Evolutionary conservation across 64 coral and sea anemone genomes (phyloP).

Genomic region (Trachythela sp.): DNA sequence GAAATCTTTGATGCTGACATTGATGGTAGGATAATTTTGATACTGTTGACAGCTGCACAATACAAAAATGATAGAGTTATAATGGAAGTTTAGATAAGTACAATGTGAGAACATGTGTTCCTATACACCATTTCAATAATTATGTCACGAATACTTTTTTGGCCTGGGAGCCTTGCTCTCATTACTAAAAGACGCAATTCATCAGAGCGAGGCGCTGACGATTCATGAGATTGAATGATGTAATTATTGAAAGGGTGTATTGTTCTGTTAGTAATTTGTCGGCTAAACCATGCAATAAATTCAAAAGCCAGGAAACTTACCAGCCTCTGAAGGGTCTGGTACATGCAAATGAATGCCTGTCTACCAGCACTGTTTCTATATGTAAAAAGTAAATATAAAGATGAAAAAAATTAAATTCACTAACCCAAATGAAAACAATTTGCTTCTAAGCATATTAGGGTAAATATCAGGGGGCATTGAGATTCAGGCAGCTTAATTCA

Average conservation of each 20-base stretch:
- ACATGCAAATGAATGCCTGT: neutral
- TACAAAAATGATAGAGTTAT: neutral
- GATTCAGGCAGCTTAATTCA: neutral
- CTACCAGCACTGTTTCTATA: neutral
- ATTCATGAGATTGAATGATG: too few species aligned
- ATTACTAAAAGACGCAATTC: too few species aligned
- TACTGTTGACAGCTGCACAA: neutral
- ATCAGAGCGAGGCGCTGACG: too few species aligned
- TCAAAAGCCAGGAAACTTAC: neutral
- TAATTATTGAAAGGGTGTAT: too few species aligned
- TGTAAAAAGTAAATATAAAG: neutral
- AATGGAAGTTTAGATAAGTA: neutral
- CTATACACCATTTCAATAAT: too few species aligned
- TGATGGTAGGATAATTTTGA: neutral
- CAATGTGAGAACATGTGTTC: neutral
- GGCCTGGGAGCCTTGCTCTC: too few species aligned
- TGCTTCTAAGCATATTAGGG: neutral
- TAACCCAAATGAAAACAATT: neutral
- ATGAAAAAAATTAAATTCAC: neutral
- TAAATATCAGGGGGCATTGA: neutral
- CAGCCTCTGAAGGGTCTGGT: neutral
- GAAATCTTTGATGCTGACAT: neutral
- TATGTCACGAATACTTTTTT: too few species aligned
- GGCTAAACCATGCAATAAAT: neutral
- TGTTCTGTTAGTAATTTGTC: too few species aligned